Conservation (phyloP, 2,113 vertebrate genomes). For the Spea multiplicata region DNA sequence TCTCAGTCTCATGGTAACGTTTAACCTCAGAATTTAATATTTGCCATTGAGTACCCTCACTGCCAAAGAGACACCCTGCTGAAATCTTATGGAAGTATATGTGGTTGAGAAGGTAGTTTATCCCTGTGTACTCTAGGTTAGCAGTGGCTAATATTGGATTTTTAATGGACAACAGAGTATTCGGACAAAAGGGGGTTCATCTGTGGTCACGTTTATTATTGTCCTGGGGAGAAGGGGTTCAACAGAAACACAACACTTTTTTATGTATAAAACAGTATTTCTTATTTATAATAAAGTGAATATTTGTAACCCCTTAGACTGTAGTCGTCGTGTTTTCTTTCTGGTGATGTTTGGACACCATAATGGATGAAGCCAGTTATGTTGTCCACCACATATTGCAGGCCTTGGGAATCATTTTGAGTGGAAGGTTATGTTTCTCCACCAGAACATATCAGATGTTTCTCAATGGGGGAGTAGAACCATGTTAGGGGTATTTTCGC, state of each 20-base stretch:
- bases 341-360: background rate
- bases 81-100: background rate
- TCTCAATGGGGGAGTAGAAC: no score
- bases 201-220: constrained; percentile 36
- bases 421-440: no score
- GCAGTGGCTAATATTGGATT: constrained; percentile 21
- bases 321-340: background rate
- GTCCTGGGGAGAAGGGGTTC: constrained; percentile 51
- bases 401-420: background rate
- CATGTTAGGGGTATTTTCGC: no score
- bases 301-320: constrained; percentile 79
- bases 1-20: constrained; percentile 19
- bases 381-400: background rate
- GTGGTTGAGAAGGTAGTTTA: background rate
- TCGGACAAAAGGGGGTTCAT: constrained; percentile 21
- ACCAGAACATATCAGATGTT: no score
- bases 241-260: constrained; percentile 74
- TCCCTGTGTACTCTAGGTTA: constrained; percentile 19
- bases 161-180: constrained; percentile 15
- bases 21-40: constrained; percentile 14
- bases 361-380: background rate
- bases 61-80: background rate
- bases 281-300: constrained; percentile 95
- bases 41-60: constrained; percentile 3
- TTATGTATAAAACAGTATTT: constrained; percentile 95